Evolutionary conservation across 1,140 invertebrate genomes (phyloP).

Genomic region (Plutomurus gul): DNA sequence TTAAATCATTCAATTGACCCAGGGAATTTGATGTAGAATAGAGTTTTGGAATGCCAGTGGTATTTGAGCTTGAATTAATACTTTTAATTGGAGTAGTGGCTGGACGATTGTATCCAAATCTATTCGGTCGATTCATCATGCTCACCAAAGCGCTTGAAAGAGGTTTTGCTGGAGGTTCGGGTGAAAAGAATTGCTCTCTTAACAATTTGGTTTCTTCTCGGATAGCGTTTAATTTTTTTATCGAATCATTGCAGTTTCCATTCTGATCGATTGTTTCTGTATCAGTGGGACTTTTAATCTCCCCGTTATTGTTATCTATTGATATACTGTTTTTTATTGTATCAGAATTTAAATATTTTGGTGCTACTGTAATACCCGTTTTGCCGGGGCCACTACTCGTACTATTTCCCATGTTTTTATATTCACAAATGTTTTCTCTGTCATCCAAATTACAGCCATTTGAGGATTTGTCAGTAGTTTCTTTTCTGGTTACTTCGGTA

Average conservation of each 20-base stretch:
- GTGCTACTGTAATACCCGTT: background rate
- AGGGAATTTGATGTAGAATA: conserved; percentile 12
- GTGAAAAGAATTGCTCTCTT: conserved; percentile 21
- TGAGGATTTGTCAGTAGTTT: background rate
- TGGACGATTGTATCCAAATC: background rate
- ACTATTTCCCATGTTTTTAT: conserved; percentile 18
- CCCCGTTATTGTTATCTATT: background rate
- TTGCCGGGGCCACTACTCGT: background rate
- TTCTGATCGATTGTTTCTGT: background rate
- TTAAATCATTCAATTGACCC: background rate
- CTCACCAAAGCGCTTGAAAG: background rate
- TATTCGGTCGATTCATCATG: conserved; percentile 33
- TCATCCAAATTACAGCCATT: background rate
- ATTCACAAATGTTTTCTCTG: background rate
- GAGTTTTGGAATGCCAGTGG: conserved; percentile 21
- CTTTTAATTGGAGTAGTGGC: background rate
- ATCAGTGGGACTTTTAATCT: background rate
- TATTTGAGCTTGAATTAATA: background rate
- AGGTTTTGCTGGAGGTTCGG: background rate
- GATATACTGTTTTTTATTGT: background rate
- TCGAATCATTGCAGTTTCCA: conserved; percentile 12
- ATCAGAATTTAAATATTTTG: background rate
- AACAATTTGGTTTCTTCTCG: conserved; percentile 14
- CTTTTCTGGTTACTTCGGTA: background rate
- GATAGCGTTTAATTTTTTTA: conserved; percentile 15